phyloP scores from a whole-genome alignment of 2,113 vertebrate species.

The Coturnix japonica region DNA sequence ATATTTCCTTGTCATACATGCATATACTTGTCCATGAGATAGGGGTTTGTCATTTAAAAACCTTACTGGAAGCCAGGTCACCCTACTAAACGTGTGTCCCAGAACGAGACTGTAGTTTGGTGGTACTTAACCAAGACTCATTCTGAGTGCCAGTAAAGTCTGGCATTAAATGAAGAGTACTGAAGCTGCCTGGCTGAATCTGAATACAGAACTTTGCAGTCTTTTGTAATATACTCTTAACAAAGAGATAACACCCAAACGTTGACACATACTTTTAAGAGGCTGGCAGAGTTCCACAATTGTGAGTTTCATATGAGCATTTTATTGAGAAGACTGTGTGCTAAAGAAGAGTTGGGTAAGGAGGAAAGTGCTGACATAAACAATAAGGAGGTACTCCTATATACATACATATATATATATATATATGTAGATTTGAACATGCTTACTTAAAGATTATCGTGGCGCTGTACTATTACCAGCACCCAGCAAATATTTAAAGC shows the following conservation, averaged over 20 bases:
- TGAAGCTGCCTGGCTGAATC: slow-evolving; percentile 1
- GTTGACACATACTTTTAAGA: background rate
- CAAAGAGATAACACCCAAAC: background rate
- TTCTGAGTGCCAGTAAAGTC: background rate
- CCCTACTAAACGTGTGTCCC: background rate
- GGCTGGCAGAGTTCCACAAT: accelerated
- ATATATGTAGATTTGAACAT: background rate
- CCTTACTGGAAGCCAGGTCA: background rate
- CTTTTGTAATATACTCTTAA: background rate
- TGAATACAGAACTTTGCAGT: background rate
- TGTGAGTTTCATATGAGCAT: background rate
- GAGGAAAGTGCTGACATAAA: background rate
- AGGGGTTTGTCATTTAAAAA: background rate
- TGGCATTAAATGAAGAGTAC: background rate
- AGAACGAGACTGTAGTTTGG: background rate
- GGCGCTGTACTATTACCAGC: background rate
- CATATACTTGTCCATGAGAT: background rate
- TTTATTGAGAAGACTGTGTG: background rate
- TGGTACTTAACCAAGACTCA: background rate
- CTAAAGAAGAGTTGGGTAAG: background rate
- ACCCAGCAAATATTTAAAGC: background rate
- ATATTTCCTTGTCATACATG: background rate
- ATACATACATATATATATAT: background rate
- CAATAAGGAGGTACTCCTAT: background rate
- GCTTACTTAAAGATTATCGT: background rate